Conservation (phyloP, 2,113 vertebrate species). For the Ornithorhynchus anatinus region DNA sequence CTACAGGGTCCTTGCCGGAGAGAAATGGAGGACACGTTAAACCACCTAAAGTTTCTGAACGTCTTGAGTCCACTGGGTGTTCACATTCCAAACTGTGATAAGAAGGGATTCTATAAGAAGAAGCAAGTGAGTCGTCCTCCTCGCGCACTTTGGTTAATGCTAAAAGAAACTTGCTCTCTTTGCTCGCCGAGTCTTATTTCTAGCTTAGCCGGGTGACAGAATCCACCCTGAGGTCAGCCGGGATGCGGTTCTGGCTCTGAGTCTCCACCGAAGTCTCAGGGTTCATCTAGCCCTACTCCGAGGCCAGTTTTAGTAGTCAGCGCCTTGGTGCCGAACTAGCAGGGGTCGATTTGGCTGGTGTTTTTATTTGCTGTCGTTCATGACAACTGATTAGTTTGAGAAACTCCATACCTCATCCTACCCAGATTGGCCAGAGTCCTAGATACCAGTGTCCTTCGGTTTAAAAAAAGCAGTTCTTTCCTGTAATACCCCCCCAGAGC, state of each 20-base stretch:
- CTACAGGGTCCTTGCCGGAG: conserved; percentile 90
- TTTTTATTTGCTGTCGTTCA: conserved; percentile 54
- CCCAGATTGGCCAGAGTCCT: conserved; percentile 27
- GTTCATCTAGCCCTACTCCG: background rate
- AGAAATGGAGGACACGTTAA: conserved; percentile 90
- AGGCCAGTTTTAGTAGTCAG: conserved; percentile 9
- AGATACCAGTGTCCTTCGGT: conserved; percentile 38
- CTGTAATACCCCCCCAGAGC: conserved; percentile 29
- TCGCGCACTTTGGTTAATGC: background rate
- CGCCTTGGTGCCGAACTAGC: background rate
- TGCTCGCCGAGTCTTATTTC: background rate
- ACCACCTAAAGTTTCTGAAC: conserved; percentile 85
- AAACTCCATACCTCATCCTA: conserved; percentile 43
- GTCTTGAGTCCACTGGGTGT: conserved; percentile 84
- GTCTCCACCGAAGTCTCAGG: background rate
- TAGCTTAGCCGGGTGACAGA: rapidly evolving
- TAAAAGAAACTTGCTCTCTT: background rate
- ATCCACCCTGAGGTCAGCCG: too few species aligned
- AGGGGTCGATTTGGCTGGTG: conserved; percentile 24
- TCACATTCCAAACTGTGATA: conserved; percentile 97
- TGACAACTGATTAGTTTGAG: conserved; percentile 47
- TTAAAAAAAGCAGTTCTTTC: conserved; percentile 61
- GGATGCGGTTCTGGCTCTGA: background rate
- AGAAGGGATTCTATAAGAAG: conserved; percentile 97
- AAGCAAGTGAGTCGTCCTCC: conserved; percentile 82